Evolutionary conservation across 2,113 vertebrate species (phyloP), one percentile per base, ranked within the genome.

Genomic region (Grammomys dolichurus): DNA sequence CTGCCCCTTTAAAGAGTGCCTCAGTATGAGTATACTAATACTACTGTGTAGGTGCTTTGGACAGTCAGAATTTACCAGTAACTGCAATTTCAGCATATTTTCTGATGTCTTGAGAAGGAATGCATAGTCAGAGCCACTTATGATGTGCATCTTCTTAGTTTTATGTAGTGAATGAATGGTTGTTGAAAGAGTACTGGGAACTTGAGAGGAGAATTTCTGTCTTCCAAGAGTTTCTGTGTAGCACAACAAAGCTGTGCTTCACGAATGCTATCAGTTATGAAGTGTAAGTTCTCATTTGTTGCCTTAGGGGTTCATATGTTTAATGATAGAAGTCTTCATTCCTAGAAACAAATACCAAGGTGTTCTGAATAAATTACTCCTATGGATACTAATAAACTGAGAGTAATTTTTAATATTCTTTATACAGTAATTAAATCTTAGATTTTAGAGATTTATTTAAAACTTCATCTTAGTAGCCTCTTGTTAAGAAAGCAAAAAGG

Each of bases 381-480:
- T 87, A 96, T 70, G 91, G 76, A 94, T 94, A 58, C 28, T 84
- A 87, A 94, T 96, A 89, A 91, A 51, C 13, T 73, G 4, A 90
- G 95, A 97, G 78, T 96, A 1, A 76, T 88, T 95, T 95, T 9
- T 92, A 84, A 28, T 84, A 75, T 80, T 93, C 63, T 97, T 89
- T 5, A 87, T 80, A 54, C 22, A 65, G 76, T 88, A 90, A 97
- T 9, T 93, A 84, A 94, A 89, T 87, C 33, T 12, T 89, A 91
- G 13, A 81, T 91, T 58, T 93, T 90, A 94, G 67, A 87, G 11
- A 58, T 86, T 1, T 9, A 81, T 67, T 92, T 94, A 93, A 90
- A 92, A 87, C 31, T 75, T 91, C 36, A 80, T 67, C 87, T 11
- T 88, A 67, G 16, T 78, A 33, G 94, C 56, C 75, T 94, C 87